Percentiles rank a stretch among this genome's conserved stretches.
These are phyloP conservation scores for Coboldia fuscipes DNA, from an alignment of 1,140 invertebrate species.

Conservation along the genomic window DNA sequence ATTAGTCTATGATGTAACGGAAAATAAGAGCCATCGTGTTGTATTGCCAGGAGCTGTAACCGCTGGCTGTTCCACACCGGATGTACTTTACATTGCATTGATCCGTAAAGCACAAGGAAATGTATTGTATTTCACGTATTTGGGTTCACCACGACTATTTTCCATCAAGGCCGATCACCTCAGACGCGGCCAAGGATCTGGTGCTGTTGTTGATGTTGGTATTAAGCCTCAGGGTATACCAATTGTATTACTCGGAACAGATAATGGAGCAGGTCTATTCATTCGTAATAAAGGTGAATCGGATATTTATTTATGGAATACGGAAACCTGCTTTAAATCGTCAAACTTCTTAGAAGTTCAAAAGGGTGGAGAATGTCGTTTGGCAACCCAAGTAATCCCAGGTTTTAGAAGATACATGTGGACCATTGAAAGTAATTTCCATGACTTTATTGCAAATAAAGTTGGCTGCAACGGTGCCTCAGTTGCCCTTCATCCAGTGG, in stretches of 20 bases:
- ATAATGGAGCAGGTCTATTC: constrained; percentile 30
- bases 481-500: constrained; percentile 26
- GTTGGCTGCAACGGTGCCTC: constrained; percentile 31
- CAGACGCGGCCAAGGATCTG: constrained; percentile 23
- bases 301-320: constrained; percentile 37
- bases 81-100: constrained; percentile 32
- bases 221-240: constrained; percentile 25
- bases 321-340: constrained; percentile 26
- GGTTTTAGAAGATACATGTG: constrained; percentile 33
- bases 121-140: constrained; percentile 33
- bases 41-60: constrained; percentile 27
- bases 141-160: constrained; percentile 29
- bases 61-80: constrained; percentile 14
- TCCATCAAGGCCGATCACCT: constrained; percentile 27
- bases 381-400: constrained; percentile 33
- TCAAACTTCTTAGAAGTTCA: constrained; percentile 32
- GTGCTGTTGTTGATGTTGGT: constrained; percentile 29
- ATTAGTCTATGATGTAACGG: constrained; percentile 30
- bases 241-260: constrained; percentile 34
- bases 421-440: constrained; percentile 39
- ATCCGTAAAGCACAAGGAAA: constrained; percentile 25
- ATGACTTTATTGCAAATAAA: constrained; percentile 31
- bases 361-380: constrained; percentile 29
- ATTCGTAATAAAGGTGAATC: constrained; percentile 33
- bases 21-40: constrained; percentile 26